phyloP scores from a whole-genome alignment of 2,797 vertebrate genomes.

The Diplodus sargus region DNA sequence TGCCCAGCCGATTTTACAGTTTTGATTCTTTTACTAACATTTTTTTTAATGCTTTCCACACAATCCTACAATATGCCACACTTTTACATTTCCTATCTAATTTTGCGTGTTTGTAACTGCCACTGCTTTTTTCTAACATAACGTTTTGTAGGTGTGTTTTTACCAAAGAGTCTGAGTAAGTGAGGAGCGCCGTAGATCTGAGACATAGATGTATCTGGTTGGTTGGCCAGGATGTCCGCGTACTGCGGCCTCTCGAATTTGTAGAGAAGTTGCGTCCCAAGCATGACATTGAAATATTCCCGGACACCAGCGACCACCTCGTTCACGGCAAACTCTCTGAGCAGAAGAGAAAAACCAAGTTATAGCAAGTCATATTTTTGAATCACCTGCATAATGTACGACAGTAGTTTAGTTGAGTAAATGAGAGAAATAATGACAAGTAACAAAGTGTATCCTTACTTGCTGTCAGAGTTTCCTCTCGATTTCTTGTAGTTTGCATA shows the following conservation, averaged over 20 bases:
- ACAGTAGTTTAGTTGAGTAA: background rate
- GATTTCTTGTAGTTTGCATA: constrained; percentile 99
- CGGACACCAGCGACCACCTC: constrained; percentile 97
- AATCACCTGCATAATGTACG: background rate
- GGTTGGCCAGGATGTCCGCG: constrained; percentile 94
- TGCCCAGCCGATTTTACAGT: too few species aligned
- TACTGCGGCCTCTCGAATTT: constrained; percentile 98
- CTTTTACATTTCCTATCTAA: background rate
- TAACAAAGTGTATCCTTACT: constrained; percentile 80
- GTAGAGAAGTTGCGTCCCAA: constrained; percentile 97
- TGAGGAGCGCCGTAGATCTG: constrained; percentile 97
- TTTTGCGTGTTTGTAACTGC: background rate
- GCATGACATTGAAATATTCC: constrained; percentile 99
- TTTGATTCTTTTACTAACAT: background rate
- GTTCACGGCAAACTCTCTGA: constrained; percentile 96
- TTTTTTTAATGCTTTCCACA: too few species aligned
- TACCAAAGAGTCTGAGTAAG: constrained; percentile 94
- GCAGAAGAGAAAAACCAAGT: constrained; percentile 2
- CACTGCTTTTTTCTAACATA: background rate
- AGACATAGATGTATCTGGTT: constrained; percentile 95
- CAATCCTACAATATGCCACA: background rate
- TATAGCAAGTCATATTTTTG: background rate
- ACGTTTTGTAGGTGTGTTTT: constrained; percentile 10
- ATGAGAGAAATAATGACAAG: background rate
- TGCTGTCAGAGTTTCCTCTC: constrained; percentile 98